Conservation (phyloP, 2,113 vertebrate species). For the Laterallus jamaicensis region DNA sequence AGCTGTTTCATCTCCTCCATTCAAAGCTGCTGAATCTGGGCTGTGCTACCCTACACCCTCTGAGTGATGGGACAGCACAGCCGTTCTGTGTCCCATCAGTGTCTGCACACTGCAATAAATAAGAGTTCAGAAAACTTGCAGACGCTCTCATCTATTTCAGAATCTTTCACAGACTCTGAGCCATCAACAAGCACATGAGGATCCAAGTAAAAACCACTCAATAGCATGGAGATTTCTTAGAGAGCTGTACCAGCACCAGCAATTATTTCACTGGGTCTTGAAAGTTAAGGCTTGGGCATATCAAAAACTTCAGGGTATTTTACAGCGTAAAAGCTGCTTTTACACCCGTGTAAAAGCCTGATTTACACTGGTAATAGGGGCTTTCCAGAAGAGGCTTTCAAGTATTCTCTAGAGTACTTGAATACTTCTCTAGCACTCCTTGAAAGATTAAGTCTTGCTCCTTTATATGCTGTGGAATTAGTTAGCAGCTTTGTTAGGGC, state of each 20-base stretch:
- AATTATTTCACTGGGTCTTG: background rate
- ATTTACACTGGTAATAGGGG: slow-evolving; percentile 1
- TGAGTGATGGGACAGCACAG: background rate
- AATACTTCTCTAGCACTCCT: slow-evolving; percentile 28
- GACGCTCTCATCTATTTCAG: background rate
- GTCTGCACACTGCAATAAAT: background rate
- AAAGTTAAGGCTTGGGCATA: background rate
- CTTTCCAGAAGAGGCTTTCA: slow-evolving; percentile 45
- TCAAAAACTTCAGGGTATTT: background rate
- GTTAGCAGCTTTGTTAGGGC: slow-evolving; percentile 9
- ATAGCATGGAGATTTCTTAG: background rate
- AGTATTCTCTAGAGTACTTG: slow-evolving; percentile 29
- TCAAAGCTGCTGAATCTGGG: background rate
- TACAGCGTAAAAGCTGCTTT: slow-evolving; percentile 1
- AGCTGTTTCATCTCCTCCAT: background rate
- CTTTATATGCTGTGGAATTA: slow-evolving; percentile 4
- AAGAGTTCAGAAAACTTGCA: background rate
- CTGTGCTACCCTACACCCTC: background rate
- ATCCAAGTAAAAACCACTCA: background rate
- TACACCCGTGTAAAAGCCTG: background rate
- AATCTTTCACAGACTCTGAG: background rate
- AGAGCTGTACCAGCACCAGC: background rate
- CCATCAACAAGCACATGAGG: background rate
- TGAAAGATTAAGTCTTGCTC: slow-evolving; percentile 26
- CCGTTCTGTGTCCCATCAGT: background rate